phyloP scores from a whole-genome alignment of 2,797 vertebrate genomes.

The Paramormyrops hopkinsi region DNA sequence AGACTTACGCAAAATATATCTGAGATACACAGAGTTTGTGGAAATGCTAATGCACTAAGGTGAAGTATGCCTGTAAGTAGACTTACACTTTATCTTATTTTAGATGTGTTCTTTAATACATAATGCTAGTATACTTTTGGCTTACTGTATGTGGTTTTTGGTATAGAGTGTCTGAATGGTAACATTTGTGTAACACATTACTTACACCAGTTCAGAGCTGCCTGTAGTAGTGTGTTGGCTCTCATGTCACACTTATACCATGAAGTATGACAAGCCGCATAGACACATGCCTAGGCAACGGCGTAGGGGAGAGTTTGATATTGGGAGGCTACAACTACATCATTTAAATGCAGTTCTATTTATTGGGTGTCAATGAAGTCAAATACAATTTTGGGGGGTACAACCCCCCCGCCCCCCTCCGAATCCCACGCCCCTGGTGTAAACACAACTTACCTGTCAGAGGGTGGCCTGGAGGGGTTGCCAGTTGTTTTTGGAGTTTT shows the following conservation, averaged over 20 bases:
- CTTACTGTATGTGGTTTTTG: background rate
- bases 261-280: background rate
- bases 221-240: background rate
- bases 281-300: background rate
- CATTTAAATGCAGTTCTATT: background rate
- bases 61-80: background rate
- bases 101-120: background rate
- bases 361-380: background rate
- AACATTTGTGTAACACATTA: background rate
- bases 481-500: background rate
- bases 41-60: background rate
- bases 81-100: background rate
- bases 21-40: background rate
- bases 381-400: background rate
- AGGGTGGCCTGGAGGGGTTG: background rate
- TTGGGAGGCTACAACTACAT: background rate
- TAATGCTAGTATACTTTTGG: background rate
- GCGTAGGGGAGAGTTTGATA: background rate
- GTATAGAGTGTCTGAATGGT: background rate
- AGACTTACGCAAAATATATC: background rate
- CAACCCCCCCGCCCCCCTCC: no score
- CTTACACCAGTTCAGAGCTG: background rate
- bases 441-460: background rate
- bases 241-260: background rate
- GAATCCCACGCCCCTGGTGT: background rate